Percentiles rank a stretch among this genome's conserved stretches.
Evolutionary conservation across 1,140 invertebrate genomes (phyloP).

Genomic region (Brachionus paranguensis): DNA sequence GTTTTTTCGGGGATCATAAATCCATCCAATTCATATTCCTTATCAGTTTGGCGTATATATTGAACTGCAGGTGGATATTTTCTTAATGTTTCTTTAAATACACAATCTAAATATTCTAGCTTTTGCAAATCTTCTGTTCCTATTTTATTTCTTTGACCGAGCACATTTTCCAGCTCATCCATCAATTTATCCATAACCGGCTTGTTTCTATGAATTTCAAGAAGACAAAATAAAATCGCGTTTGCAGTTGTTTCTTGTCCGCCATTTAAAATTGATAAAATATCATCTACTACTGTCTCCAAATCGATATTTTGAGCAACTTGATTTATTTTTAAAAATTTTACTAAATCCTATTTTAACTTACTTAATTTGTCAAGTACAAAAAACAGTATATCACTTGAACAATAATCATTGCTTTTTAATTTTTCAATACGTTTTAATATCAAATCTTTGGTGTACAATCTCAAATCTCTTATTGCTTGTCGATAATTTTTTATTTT

Average conservation of each 20-base stretch:
- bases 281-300: neutral
- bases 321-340: neutral
- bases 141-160: neutral
- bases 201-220: neutral
- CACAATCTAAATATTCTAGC: neutral
- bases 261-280: neutral
- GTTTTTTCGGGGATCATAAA: neutral
- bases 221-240: neutral
- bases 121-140: neutral
- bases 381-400: neutral
- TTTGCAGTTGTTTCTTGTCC: slow-evolving; percentile 7
- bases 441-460: neutral
- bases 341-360: neutral
- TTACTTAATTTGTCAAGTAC: neutral
- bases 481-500: neutral
- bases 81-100: slow-evolving; percentile 3
- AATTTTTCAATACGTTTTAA: neutral
- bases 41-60: neutral
- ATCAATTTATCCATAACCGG: neutral
- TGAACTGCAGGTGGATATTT: slow-evolving; percentile 13
- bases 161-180: neutral
- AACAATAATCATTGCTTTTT: neutral
- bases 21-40: neutral
- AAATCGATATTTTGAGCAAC: neutral
- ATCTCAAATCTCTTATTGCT: neutral